These are phyloP conservation scores for Atta colombica DNA, from an alignment of 1,140 invertebrate genomes.

Conservation along the genomic window DNA sequence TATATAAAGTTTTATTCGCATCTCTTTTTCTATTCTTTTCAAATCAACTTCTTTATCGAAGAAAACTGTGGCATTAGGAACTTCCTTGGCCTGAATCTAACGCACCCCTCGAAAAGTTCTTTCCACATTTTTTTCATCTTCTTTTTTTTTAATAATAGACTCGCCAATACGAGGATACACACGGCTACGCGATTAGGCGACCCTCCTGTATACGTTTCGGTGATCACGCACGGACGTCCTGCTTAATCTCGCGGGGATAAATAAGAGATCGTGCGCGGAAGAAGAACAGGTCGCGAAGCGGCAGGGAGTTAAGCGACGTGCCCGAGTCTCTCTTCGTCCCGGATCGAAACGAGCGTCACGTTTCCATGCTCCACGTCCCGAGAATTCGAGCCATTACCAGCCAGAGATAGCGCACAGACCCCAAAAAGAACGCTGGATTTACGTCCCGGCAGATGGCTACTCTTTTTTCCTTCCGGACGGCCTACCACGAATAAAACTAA, in stretches of 20 bases:
- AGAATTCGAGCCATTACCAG: conserved; percentile 61
- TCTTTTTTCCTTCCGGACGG: conserved; percentile 16
- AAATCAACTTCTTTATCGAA: conserved; percentile 31
- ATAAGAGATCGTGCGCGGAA: conserved; percentile 52
- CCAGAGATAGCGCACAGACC: conserved; percentile 34
- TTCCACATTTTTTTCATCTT: background rate
- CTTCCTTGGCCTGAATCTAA: background rate
- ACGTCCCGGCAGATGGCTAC: conserved; percentile 48
- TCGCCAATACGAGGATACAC: conserved; percentile 50
- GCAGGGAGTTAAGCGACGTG: conserved; percentile 11
- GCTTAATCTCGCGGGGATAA: conserved; percentile 65
- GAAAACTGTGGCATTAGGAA: background rate
- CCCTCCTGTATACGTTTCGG: conserved; percentile 60
- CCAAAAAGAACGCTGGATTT: conserved; percentile 55
- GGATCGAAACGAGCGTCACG: conserved; percentile 50
- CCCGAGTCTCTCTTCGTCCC: background rate
- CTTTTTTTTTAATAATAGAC: conserved; percentile 72
- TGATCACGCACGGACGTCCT: conserved; percentile 58
- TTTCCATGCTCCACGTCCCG: conserved; percentile 35
- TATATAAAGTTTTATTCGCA: background rate
- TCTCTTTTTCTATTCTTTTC: background rate
- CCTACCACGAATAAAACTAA: conserved; percentile 34
- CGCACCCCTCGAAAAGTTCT: conserved; percentile 17
- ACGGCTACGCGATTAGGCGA: conserved; percentile 71
- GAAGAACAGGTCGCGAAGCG: conserved; percentile 34